phyloP scores from a whole-genome alignment of 2,113 vertebrate species.

The Ptyas mucosa region DNA sequence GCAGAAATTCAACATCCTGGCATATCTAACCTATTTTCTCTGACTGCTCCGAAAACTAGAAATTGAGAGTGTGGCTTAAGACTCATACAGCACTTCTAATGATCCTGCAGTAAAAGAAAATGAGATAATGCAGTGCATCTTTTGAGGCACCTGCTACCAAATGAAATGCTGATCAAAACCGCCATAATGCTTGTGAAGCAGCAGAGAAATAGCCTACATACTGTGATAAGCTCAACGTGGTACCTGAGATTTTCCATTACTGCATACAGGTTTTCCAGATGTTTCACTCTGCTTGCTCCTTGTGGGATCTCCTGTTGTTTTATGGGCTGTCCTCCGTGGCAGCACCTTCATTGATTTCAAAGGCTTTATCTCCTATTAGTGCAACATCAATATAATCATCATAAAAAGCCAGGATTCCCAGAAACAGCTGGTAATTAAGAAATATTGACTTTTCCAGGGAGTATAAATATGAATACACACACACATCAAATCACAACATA shows the following conservation, averaged over 20 bases:
- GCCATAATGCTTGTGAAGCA: neutral
- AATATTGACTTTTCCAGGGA: neutral
- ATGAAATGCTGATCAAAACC: neutral
- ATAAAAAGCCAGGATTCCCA: constrained; percentile 48
- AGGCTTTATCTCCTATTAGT: constrained; percentile 31
- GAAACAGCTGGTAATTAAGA: constrained; percentile 10
- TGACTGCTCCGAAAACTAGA: neutral
- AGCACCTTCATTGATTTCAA: constrained; percentile 40
- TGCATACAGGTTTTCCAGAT: neutral
- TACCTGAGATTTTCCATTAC: neutral
- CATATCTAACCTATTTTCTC: neutral
- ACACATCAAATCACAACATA: neutral
- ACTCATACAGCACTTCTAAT: neutral
- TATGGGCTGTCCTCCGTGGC: neutral
- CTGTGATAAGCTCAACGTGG: neutral
- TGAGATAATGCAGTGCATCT: neutral
- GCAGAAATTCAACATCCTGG: neutral
- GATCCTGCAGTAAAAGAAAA: neutral
- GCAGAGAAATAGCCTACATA: neutral
- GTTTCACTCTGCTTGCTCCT: neutral
- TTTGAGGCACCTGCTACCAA: neutral
- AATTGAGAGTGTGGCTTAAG: neutral
- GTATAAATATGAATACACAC: constrained; percentile 31
- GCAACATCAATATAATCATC: constrained; percentile 45
- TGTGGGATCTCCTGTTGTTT: neutral